Percentiles rank a stretch among this genome's conserved stretches.
phyloP scores from a whole-genome alignment of 2,888 invertebrate genomes.

The Cerceris ruficornis region DNA sequence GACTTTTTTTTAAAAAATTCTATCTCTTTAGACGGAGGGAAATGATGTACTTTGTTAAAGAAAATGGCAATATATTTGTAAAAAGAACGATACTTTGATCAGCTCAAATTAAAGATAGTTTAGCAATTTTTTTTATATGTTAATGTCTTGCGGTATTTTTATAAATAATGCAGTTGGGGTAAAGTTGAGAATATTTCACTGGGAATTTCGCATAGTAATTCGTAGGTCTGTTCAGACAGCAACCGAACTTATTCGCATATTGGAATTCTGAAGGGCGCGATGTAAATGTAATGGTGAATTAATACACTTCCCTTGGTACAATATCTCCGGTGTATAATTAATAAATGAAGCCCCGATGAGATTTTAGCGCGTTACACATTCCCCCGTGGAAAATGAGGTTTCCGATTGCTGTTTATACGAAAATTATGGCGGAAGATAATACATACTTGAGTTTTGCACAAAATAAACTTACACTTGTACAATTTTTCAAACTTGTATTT shows the following conservation, averaged over 20 bases:
- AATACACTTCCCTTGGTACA: background rate
- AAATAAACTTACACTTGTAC: background rate
- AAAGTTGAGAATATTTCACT: background rate
- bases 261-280: background rate
- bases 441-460: background rate
- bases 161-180: too few relatives aligned
- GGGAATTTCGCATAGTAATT: background rate
- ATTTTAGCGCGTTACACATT: slow-evolving; percentile 21
- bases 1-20: too few relatives aligned
- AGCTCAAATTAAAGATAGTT: too few relatives aligned
- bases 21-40: too few relatives aligned
- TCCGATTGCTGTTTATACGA: slow-evolving; percentile 10
- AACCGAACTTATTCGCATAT: slow-evolving; percentile 5
- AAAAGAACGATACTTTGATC: too few relatives aligned
- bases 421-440: background rate
- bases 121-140: background rate
- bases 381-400: slow-evolving; percentile 9
- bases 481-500: too few relatives aligned
- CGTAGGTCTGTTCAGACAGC: background rate
- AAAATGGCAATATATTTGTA: too few relatives aligned
- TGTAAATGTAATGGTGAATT: background rate
- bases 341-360: slow-evolving; percentile 21
- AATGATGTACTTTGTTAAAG: too few relatives aligned
- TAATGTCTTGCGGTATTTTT: background rate
- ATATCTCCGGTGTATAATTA: background rate